A percentile compares a stretch with the other conserved stretches of the same genome.
These are phyloP conservation scores for Drosophila sp. DNA, from an alignment of 1,140 invertebrate genomes.

Conservation along the genomic window DNA sequence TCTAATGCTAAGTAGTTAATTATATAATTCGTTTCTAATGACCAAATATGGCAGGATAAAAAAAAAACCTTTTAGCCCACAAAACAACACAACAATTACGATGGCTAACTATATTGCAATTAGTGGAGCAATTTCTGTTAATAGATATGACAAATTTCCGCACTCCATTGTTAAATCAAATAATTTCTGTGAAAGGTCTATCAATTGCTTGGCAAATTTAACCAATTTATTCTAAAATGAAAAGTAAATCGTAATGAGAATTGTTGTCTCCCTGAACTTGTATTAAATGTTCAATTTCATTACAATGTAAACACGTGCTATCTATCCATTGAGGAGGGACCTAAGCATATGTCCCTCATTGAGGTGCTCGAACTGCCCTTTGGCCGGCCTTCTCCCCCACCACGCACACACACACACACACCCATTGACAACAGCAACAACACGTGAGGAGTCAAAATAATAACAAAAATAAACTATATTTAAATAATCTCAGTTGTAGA, in stretches of 20 bases:
- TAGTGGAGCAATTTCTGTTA: constrained; percentile 12
- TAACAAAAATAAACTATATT: constrained; percentile 19
- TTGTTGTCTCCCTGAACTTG: constrained; percentile 76
- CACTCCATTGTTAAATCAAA: constrained; percentile 31
- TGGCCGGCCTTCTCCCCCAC: constrained; percentile 37
- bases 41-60: neutral
- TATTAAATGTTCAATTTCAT: constrained; percentile 36
- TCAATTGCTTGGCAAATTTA: constrained; percentile 44
- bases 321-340: neutral
- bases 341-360: neutral
- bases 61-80: constrained; percentile 8
- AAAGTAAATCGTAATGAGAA: constrained; percentile 41
- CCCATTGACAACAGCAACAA: neutral
- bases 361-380: constrained; percentile 59
- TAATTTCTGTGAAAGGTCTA: constrained; percentile 8
- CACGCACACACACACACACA: constrained; percentile 35
- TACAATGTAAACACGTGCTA: constrained; percentile 52
- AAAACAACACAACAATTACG: neutral
- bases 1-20: too few species aligned
- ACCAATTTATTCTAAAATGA: constrained; percentile 42
- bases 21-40: too few species aligned
- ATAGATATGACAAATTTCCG: constrained; percentile 45
- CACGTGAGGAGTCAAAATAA: constrained; percentile 8
- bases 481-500: constrained; percentile 22
- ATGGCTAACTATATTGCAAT: neutral